These are phyloP conservation scores for Aphidius gifuensis DNA, from an alignment of 1,140 invertebrate genomes.

Conservation along the genomic window DNA sequence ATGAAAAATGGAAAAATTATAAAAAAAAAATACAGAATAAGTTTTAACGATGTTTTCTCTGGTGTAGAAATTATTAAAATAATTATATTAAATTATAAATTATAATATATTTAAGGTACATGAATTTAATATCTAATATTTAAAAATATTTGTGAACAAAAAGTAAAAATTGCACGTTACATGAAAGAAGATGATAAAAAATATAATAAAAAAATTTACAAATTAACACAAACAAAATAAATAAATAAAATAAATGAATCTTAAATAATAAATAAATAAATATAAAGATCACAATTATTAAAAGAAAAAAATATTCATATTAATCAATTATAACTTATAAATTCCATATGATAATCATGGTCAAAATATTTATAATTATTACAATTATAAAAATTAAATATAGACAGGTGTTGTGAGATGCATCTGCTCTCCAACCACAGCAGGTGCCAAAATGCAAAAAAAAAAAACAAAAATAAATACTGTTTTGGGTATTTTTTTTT, in stretches of 20 bases:
- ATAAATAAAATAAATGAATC: slow-evolving; percentile 1
- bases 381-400: background rate
- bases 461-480: background rate
- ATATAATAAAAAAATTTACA: slow-evolving; percentile 10
- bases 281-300: background rate
- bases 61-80: slow-evolving; percentile 48
- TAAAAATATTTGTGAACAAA: slow-evolving; percentile 1
- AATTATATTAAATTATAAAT: slow-evolving; percentile 34
- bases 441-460: slow-evolving; percentile 20
- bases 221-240: slow-evolving; percentile 8
- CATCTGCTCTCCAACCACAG: slow-evolving; percentile 18
- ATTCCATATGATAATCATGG: slow-evolving; percentile 3
- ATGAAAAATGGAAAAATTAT: slow-evolving; percentile 27
- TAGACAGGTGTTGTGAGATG: slow-evolving; percentile 15
- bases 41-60: slow-evolving; percentile 52
- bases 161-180: background rate
- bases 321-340: slow-evolving; percentile 13
- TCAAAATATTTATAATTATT: background rate
- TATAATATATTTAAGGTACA: slow-evolving; percentile 43
- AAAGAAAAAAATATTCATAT: slow-evolving; percentile 4
- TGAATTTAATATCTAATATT: slow-evolving; percentile 15
- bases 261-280: slow-evolving; percentile 1
- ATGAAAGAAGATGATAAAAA: background rate
- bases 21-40: slow-evolving; percentile 35
- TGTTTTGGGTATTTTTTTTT: slow-evolving; percentile 1